A percentile compares a stretch with the other conserved stretches of the same genome.
phyloP scores from a whole-genome alignment of 2,888 invertebrate species.

The Melieria picta region DNA sequence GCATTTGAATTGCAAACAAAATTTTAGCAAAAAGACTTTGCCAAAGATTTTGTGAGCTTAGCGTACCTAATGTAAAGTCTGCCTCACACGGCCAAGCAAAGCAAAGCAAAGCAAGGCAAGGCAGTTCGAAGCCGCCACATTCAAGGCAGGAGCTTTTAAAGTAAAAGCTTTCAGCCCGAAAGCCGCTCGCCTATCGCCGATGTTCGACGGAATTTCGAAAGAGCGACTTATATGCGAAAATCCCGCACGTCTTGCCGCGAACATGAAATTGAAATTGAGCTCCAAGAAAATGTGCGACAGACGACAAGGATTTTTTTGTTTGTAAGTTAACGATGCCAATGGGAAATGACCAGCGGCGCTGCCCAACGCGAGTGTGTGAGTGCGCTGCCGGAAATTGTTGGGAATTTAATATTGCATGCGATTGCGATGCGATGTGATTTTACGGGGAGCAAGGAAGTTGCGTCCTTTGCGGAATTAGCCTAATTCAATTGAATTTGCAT shows the following conservation, averaged over 20 bases:
- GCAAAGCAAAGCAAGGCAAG: neutral
- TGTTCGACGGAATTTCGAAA: neutral
- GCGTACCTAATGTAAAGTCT: too few species aligned
- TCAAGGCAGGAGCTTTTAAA: neutral
- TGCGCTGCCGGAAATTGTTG: neutral
- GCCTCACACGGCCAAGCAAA: neutral
- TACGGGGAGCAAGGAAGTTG: neutral
- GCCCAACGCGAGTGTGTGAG: neutral
- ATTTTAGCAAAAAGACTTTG: too few species aligned
- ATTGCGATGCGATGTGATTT: neutral
- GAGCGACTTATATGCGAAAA: slow-evolving; percentile 3
- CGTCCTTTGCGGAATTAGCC: slow-evolving; percentile 26
- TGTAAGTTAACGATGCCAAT: slow-evolving; percentile 7
- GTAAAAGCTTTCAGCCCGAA: neutral
- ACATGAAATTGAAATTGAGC: too few species aligned
- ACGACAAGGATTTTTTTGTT: neutral
- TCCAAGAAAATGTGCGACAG: too few species aligned
- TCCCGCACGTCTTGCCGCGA: too few species aligned
- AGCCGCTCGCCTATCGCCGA: too few species aligned
- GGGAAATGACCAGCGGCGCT: slow-evolving; percentile 22
- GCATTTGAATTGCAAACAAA: too few species aligned
- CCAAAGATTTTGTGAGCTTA: too few species aligned
- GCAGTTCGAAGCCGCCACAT: neutral
- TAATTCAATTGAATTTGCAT: slow-evolving; percentile 41
- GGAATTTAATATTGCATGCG: slow-evolving; percentile 18